Base-by-base conservation (phyloP, 2,113 vertebrate species). In the Apteryx mantelli region DNA sequence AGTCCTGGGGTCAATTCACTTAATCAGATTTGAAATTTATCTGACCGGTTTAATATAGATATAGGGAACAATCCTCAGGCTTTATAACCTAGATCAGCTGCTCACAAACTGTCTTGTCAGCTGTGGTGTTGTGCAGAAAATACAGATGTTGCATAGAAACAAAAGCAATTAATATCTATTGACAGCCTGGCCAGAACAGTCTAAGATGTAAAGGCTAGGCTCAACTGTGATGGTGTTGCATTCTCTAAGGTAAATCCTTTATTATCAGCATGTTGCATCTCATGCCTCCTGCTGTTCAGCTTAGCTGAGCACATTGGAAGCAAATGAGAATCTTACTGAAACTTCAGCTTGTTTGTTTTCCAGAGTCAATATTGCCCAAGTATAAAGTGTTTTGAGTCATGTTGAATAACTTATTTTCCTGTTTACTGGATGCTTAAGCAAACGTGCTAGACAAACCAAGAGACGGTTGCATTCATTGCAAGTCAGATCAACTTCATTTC, bases 361-460 rank as follows among this genome's bases (percentile, higher is more conserved):
- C 13, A 46, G 50, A 8, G 6, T 53, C 75, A 68, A 40, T 15
- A 5, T 8, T 28, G n/a, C 28, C 50, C 52, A 75, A 69, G 20
- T 15, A 15, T 28, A 15, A 52, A 79, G n/a, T 50, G 34, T 30
- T 75, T 78, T 28, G 86, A 30, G 25, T 94, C n/a, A 18, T 60
- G 40, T 71, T 84, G 46, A 48, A 74, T 50, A 87, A 79, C 36
- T 61, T 91, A n/a, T 77, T 93, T 92, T 95, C 58, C 50, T 91
- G 0, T 30, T 88, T 76, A 48, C 17, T 79, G 60, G 42, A 24
- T 96, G 66, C 71, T 94, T 69, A 89, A 91, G 81, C 75, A 89
- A 82, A 89, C 70, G 58, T 52, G 69, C 13, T 14, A 42, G 83
- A 30, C 24, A n/a, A 36, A 79, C 74, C 22, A 13, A 32, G 87